phyloP scores from a whole-genome alignment of 2,797 vertebrate species.

The Enteromius paludinosus region DNA sequence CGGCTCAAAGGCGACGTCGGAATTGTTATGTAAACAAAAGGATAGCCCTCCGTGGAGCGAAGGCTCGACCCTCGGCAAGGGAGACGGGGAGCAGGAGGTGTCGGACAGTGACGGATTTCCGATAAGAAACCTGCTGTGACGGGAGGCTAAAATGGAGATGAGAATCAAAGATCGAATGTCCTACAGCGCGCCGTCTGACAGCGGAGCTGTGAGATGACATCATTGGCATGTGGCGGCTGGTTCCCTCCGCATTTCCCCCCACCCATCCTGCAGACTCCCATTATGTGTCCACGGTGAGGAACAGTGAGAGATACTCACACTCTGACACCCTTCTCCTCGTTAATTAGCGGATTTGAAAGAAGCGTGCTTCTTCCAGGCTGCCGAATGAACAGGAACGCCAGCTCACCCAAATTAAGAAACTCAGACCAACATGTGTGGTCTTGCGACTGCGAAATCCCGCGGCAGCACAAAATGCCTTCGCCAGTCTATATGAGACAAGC shows the following conservation, averaged over 20 bases:
- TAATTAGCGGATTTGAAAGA: constrained; percentile 51
- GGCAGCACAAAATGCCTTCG: neutral
- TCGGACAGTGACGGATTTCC: constrained; percentile 36
- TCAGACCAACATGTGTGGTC: constrained; percentile 19
- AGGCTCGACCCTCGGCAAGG: constrained; percentile 59
- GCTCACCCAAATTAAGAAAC: constrained; percentile 34
- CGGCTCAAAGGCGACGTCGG: constrained; percentile 64
- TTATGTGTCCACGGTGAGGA: constrained; percentile 59
- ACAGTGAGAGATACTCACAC: constrained; percentile 56
- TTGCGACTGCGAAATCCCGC: neutral
- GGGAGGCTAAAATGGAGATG: constrained; percentile 21
- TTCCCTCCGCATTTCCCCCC: constrained; percentile 4
- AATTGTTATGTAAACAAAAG: constrained; percentile 75
- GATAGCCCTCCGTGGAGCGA: constrained; percentile 26
- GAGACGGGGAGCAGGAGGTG: neutral
- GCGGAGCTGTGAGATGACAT: constrained; percentile 58
- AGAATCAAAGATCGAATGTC: constrained; percentile 50
- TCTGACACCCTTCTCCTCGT: constrained; percentile 49
- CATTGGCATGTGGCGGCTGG: constrained; percentile 58
- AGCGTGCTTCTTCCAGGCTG: constrained; percentile 17
- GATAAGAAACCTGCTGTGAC: constrained; percentile 47
- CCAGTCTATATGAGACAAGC: neutral
- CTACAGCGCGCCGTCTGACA: constrained; percentile 49
- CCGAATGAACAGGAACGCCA: neutral
- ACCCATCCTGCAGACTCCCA: constrained; percentile 25